These are phyloP conservation scores for Trichosurus vulpecula DNA, from an alignment of 2,797 vertebrate genomes.

Conservation along the genomic window DNA sequence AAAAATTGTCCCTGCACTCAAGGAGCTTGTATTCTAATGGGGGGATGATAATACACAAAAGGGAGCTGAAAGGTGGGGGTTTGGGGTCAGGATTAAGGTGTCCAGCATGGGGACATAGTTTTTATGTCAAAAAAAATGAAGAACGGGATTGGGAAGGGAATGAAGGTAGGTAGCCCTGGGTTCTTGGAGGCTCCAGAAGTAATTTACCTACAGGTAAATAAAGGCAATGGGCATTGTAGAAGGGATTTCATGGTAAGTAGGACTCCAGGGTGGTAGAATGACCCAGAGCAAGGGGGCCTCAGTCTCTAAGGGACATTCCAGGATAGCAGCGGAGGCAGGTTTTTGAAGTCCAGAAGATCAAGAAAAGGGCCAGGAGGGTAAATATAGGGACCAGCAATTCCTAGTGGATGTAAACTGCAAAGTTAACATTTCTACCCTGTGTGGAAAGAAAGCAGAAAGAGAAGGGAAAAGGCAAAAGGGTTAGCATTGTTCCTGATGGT, in stretches of 20 bases:
- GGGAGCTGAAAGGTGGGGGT: neutral
- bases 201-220: neutral
- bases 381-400: neutral
- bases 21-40: neutral
- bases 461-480: neutral
- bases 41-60: neutral
- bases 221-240: neutral
- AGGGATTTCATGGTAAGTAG: neutral
- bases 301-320: neutral
- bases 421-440: too few species aligned
- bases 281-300: neutral
- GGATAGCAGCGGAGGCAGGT: neutral
- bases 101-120: neutral
- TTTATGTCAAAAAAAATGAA: neutral
- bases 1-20: neutral
- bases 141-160: neutral
- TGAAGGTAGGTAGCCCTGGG: neutral
- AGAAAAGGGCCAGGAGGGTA: neutral
- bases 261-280: neutral
- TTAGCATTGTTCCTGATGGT: neutral
- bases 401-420: neutral
- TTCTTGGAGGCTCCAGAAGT: neutral
- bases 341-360: neutral
- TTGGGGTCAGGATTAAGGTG: neutral
- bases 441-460: too few species aligned